These are phyloP conservation scores for Notodromas monacha DNA, from an alignment of 2,888 invertebrate species.

Conservation along the genomic window DNA sequence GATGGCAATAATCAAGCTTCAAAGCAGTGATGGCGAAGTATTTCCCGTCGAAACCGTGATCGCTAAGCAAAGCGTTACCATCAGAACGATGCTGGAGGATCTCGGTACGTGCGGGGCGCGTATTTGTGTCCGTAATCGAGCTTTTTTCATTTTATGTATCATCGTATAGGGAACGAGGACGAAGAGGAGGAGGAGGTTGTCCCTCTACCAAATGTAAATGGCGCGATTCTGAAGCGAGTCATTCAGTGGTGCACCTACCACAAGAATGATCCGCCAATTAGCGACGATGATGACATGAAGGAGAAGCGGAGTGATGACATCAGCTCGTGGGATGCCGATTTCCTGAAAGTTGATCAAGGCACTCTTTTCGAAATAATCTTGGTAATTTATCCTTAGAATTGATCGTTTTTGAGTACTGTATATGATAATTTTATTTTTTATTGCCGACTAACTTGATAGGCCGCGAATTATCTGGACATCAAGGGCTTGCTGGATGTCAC, in stretches of 20 bases:
- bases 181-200: slow-evolving; percentile 64
- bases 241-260: slow-evolving; percentile 75
- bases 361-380: slow-evolving; percentile 80
- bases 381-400: no score
- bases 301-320: slow-evolving; percentile 97
- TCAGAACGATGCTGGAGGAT: slow-evolving; percentile 92
- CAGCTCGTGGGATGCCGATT: slow-evolving; percentile 94
- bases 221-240: slow-evolving; percentile 76
- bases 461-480: slow-evolving; percentile 86
- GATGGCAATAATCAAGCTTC: slow-evolving; percentile 80
- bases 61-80: slow-evolving; percentile 85
- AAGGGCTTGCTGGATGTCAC: slow-evolving; percentile 82
- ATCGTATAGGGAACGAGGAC: no score
- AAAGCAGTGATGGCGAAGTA: slow-evolving; percentile 75
- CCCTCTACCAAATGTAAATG: slow-evolving; percentile 84
- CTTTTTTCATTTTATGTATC: no score
- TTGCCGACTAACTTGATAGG: no score
- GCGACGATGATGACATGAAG: slow-evolving; percentile 87
- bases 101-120: slow-evolving; percentile 28
- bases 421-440: neutral
- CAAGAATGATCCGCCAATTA: slow-evolving; percentile 75
- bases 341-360: slow-evolving; percentile 88
- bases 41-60: slow-evolving; percentile 89
- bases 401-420: neutral
- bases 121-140: no score